Evolutionary conservation across 2,888 invertebrate genomes (phyloP).

Genomic region (Callimorpha dominula): DNA sequence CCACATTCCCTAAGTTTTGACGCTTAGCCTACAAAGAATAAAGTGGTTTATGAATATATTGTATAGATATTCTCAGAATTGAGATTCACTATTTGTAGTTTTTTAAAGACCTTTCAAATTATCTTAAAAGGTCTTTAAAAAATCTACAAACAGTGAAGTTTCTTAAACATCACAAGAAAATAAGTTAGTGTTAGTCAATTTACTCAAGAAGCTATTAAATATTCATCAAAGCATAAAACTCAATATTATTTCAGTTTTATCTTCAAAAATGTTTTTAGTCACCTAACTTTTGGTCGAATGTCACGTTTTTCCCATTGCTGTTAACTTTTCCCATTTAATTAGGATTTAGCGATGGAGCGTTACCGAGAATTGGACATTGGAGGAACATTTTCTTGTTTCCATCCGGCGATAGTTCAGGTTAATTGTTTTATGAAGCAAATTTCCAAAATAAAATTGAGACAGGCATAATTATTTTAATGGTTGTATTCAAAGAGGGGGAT

Average conservation of each 20-base stretch:
- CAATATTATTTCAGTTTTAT: conserved; percentile 37
- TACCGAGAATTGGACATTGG: conserved; percentile 42
- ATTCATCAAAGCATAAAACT: conserved; percentile 27
- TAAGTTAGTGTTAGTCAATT: not conserved
- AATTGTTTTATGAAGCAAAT: conserved; percentile 22
- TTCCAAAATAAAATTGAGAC: too few relatives aligned
- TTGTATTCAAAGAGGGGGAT: too few relatives aligned
- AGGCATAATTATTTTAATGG: too few relatives aligned
- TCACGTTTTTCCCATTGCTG: conserved; percentile 63
- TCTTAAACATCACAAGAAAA: not conserved
- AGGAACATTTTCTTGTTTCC: conserved; percentile 48
- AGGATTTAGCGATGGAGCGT: conserved; percentile 53
- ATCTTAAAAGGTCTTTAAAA: too few relatives aligned
- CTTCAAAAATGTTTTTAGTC: conserved; percentile 39
- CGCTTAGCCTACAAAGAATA: too few relatives aligned
- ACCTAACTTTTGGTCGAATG: conserved; percentile 52
- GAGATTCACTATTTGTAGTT: not conserved
- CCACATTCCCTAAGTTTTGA: too few relatives aligned
- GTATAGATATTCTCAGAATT: not conserved
- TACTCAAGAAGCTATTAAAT: conserved; percentile 16
- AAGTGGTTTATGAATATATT: not conserved
- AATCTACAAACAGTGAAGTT: too few relatives aligned
- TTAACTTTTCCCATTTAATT: conserved; percentile 66
- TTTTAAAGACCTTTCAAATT: too few relatives aligned
- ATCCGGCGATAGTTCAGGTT: conserved; percentile 25